Conservation (phyloP, 2,888 invertebrate species). For the Hyposoter didymator region DNA sequence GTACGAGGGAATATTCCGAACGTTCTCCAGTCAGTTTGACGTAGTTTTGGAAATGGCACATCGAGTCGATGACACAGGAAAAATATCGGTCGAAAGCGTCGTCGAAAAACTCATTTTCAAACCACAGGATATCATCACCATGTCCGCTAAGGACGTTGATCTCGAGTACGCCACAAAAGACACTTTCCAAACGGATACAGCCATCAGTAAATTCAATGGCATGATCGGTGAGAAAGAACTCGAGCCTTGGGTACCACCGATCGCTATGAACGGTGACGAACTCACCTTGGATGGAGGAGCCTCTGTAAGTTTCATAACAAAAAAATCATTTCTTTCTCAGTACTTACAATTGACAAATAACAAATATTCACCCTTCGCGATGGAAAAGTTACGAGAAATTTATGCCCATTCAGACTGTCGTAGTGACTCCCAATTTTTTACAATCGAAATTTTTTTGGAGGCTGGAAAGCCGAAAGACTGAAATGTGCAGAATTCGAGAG, state of each 20-base stretch:
- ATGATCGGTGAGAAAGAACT: conserved; percentile 91
- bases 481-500: too few relatives aligned
- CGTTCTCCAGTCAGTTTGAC: conserved; percentile 95
- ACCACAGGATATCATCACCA: conserved; percentile 92
- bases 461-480: too few relatives aligned
- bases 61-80: conserved; percentile 89
- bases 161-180: conserved; percentile 95
- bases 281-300: conserved; percentile 90
- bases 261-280: conserved; percentile 86
- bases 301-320: conserved; percentile 52
- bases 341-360: not conserved
- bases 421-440: too few relatives aligned
- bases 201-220: conserved; percentile 95
- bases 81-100: conserved; percentile 88
- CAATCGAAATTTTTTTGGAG: too few relatives aligned
- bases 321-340: not conserved
- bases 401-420: not conserved
- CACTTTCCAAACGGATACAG: conserved; percentile 94
- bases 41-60: conserved; percentile 95
- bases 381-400: not conserved
- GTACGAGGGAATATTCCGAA: conserved; percentile 96
- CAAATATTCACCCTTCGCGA: not conserved
- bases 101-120: conserved; percentile 94
- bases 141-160: conserved; percentile 94
- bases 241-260: conserved; percentile 93